Evolutionary conservation across 2,113 vertebrate genomes (phyloP), one percentile per base, ranked within the genome.

Genomic region (Psammodynastes pulverulentus): DNA sequence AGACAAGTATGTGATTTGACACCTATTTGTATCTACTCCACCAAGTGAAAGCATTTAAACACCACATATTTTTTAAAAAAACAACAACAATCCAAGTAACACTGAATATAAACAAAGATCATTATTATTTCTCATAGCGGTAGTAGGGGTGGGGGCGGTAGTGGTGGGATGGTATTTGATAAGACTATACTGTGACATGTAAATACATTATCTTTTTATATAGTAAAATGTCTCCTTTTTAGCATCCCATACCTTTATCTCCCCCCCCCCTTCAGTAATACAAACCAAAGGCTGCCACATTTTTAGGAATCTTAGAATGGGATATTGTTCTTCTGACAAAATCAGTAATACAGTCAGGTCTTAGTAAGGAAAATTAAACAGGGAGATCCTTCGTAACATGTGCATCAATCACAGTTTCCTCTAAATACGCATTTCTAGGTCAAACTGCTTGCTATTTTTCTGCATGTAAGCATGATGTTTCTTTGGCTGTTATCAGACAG

Each of bases 351-450:
- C 15, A 49, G 46, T 23, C 52, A 84, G 6, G 34, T 24, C 58
- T 89, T 92, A 45, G n/a, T 88, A 84, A 91, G 15, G 19, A 86
- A 90, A 84, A 24, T 45, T 58, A 86, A 86, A 72, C 34, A 90
- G 84, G 23, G 56, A 23, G 43, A 19, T 23, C 45, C 49, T 45
- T 88, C 3, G 24, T 43, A 62, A 26, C 54, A 24, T 43, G 45
- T 56, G n/a, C n/a, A 51, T 58, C 29, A 9, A 21, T 26, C 23
- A 84, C 72, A 43, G n/a, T 88, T 58, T 88, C 12, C 23, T 48
- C 90, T 54, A 53, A 88, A 49, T 84, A 56, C 85, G 46, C 46
- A 45, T 45, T 43, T 84, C 9, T 43, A 51, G 19, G 12, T 49
- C n/a, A 49, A 8, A 45, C 52, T 84, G 45, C 13, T 88, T 58